Evolutionary conservation across 92 coral and sea anemone species (phyloP).

Genomic region (Porites evermanni): DNA sequence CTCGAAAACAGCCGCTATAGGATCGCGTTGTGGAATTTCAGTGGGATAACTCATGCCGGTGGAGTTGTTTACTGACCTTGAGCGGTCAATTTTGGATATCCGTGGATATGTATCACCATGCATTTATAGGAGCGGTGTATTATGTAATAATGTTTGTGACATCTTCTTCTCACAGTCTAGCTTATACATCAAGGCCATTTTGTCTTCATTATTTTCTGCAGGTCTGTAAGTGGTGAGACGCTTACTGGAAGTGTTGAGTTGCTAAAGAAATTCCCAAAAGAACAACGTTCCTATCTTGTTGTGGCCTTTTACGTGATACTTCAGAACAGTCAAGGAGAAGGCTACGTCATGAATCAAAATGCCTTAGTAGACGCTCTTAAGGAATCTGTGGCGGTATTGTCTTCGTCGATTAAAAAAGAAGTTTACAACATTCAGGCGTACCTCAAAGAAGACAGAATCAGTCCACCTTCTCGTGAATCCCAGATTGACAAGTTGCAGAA

Average conservation of each 20-base stretch:
- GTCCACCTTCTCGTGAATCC: background rate
- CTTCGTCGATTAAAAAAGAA: background rate
- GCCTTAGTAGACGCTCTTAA: conserved; percentile 7
- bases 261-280: conserved; percentile 16
- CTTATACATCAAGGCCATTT: background rate
- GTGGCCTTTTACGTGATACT: conserved; percentile 42
- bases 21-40: too few species aligned
- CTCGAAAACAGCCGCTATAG: too few species aligned
- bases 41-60: too few species aligned
- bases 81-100: too few species aligned
- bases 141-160: too few species aligned
- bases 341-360: background rate
- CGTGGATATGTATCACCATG: too few species aligned
- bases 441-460: background rate
- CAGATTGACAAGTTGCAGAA: background rate
- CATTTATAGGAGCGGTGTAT: too few species aligned
- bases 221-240: background rate
- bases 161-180: too few species aligned
- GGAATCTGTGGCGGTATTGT: background rate
- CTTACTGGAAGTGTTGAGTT: background rate
- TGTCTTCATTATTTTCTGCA: background rate
- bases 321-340: background rate
- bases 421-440: conserved; percentile 38
- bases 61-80: too few species aligned
- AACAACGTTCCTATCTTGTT: background rate